Evolutionary conservation across 2,797 vertebrate species (phyloP).

Genomic region (Melanotaenia pygmaea): DNA sequence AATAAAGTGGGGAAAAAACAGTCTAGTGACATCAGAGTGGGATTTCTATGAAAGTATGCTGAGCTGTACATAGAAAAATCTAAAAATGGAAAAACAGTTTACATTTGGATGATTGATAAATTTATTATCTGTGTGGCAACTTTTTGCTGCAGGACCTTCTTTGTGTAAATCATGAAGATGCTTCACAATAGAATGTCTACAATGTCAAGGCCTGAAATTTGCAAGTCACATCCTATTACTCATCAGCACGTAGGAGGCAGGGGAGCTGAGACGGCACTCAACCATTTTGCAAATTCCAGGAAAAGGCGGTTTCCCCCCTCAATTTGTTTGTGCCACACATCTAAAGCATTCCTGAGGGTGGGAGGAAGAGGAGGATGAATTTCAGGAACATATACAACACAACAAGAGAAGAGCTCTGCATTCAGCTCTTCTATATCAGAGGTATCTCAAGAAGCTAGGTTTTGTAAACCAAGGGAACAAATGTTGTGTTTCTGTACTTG

Average conservation of each 20-base stretch:
- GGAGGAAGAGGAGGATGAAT: constrained; percentile 12
- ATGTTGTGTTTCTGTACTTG: not conserved
- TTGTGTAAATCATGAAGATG: not conserved
- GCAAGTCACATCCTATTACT: constrained; percentile 22
- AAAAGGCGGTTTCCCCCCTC: constrained; percentile 41
- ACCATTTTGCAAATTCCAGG: constrained; percentile 40
- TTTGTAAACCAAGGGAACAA: not conserved
- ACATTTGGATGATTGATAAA: constrained; percentile 2
- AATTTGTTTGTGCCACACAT: constrained; percentile 50
- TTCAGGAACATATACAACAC: not conserved
- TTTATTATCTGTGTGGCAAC: not conserved
- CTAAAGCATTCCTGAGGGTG: constrained; percentile 48
- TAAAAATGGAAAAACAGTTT: not conserved
- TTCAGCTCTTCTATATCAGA: not conserved
- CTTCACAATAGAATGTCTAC: not conserved
- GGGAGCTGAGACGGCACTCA: constrained; percentile 17
- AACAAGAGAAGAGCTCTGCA: not conserved
- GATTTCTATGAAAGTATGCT: not conserved
- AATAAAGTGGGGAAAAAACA: not conserved
- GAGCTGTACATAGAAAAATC: not conserved
- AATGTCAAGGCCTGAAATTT: constrained; percentile 24
- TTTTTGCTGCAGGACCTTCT: constrained; percentile 1
- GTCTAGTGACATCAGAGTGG: not conserved
- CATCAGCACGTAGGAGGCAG: constrained; percentile 4
- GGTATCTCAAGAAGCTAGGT: not conserved